These are phyloP conservation scores for Odontamblyopus rebecca DNA, from an alignment of 2,797 vertebrate species.

Conservation along the genomic window DNA sequence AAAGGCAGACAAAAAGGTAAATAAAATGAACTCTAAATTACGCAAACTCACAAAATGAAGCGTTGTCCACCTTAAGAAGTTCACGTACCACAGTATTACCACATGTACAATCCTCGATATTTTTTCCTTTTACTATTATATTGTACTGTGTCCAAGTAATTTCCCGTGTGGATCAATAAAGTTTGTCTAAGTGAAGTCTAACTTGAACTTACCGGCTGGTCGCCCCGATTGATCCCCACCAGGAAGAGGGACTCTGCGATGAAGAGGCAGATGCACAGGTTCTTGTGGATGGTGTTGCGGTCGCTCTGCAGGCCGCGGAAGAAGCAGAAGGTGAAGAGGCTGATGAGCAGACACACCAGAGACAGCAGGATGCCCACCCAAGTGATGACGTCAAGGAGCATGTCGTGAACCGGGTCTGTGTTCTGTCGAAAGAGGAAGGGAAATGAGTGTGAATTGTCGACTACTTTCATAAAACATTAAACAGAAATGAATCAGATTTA, in stretches of 20 bases:
- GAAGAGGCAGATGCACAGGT: constrained; percentile 95
- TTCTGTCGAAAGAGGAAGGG: constrained; percentile 70
- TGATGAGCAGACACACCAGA: constrained; percentile 96
- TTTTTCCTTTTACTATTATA: no score
- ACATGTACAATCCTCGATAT: no score
- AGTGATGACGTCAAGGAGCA: constrained; percentile 95
- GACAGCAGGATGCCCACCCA: constrained; percentile 98
- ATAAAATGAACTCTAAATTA: no score
- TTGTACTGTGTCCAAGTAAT: no score
- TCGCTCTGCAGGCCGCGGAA: constrained; percentile 97
- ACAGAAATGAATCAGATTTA: no score
- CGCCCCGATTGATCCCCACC: constrained; percentile 93
- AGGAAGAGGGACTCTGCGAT: constrained; percentile 96
- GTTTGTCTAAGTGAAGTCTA: no score
- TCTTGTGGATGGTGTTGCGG: constrained; percentile 98
- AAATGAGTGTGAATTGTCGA: background rate
- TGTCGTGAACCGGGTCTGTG: constrained; percentile 88
- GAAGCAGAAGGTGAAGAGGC: constrained; percentile 99
- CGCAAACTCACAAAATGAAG: no score
- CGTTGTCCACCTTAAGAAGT: no score
- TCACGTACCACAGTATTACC: no score
- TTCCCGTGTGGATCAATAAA: no score
- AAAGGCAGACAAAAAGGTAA: no score
- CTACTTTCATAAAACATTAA: background rate
- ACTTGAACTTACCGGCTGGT: constrained; percentile 88